A percentile compares a stretch with the other conserved stretches of the same genome.
These are phyloP conservation scores for Frieseomelitta varia DNA, from an alignment of 1,140 invertebrate genomes.

Conservation along the genomic window DNA sequence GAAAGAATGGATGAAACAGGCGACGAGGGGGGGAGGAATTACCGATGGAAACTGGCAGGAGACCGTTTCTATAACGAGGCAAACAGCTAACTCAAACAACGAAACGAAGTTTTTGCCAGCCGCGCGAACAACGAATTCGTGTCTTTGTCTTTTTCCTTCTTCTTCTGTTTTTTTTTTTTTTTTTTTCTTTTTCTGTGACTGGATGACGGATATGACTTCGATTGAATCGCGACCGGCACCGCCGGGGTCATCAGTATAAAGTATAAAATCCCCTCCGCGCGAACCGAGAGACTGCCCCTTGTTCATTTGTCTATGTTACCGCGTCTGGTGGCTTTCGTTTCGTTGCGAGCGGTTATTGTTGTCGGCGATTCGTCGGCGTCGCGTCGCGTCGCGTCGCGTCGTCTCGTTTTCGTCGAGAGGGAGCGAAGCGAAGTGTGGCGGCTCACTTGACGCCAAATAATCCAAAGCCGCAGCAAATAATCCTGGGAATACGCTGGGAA, in stretches of 20 bases:
- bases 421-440: background rate
- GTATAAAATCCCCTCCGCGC: too few relatives aligned
- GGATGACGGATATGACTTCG: slow-evolving; percentile 25
- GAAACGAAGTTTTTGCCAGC: slow-evolving; percentile 34
- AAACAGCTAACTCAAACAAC: slow-evolving; percentile 45
- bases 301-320: too few relatives aligned
- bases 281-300: too few relatives aligned
- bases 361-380: background rate
- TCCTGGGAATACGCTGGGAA: slow-evolving; percentile 42
- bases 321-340: background rate
- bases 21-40: background rate
- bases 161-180: too few relatives aligned
- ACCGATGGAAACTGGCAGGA: background rate
- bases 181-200: too few relatives aligned
- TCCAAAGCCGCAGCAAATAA: slow-evolving; percentile 50
- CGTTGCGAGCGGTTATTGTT: too few relatives aligned
- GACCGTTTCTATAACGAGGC: slow-evolving; percentile 25
- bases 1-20: background rate
- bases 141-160: background rate
- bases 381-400: background rate
- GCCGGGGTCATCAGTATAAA: slow-evolving; percentile 9
- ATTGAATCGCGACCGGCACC: slow-evolving; percentile 18
- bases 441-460: slow-evolving; percentile 43
- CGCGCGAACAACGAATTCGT: slow-evolving; percentile 9
- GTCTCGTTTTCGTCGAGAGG: background rate